Percentiles rank a stretch among this genome's conserved stretches.
These are phyloP conservation scores for Perognathus longimembris DNA, from an alignment of 2,113 vertebrate species.

Conservation along the genomic window DNA sequence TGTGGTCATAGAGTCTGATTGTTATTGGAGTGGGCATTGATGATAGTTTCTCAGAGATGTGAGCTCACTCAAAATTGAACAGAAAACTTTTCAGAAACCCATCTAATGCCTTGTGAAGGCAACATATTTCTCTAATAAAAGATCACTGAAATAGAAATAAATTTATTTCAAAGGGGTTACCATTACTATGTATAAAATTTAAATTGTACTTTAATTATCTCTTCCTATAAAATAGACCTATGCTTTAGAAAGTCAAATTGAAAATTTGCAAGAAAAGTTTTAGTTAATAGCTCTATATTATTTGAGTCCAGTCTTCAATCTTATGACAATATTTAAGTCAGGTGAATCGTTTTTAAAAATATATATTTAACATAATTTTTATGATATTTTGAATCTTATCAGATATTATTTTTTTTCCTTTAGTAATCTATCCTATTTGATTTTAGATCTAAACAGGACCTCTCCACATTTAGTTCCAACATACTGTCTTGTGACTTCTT, in stretches of 20 bases:
- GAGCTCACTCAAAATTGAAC: too few relatives aligned
- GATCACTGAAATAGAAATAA: too few relatives aligned
- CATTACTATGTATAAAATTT: too few relatives aligned
- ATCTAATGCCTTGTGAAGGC: too few relatives aligned
- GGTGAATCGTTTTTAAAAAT: not conserved
- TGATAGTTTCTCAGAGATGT: too few relatives aligned
- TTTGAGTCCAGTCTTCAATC: too few relatives aligned
- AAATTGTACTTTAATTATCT: not conserved
- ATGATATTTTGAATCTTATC: not conserved
- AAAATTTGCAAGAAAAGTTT: not conserved
- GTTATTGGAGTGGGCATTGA: too few relatives aligned
- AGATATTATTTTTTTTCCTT: not conserved
- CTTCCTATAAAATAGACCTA: not conserved
- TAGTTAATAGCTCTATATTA: not conserved
- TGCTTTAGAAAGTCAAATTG: constrained; percentile 5
- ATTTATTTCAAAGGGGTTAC: too few relatives aligned
- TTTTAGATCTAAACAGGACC: not conserved
- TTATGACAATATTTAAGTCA: too few relatives aligned
- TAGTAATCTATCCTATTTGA: not conserved
- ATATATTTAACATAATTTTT: not conserved
- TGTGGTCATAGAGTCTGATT: too few relatives aligned
- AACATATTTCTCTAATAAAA: too few relatives aligned
- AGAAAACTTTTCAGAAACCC: too few relatives aligned
- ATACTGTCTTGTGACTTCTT: not conserved
- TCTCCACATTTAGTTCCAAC: not conserved